A percentile compares a stretch with the other conserved stretches of the same genome.
Evolutionary conservation across 1,140 invertebrate species (phyloP).

Genomic region (Magallana ariakensis): DNA sequence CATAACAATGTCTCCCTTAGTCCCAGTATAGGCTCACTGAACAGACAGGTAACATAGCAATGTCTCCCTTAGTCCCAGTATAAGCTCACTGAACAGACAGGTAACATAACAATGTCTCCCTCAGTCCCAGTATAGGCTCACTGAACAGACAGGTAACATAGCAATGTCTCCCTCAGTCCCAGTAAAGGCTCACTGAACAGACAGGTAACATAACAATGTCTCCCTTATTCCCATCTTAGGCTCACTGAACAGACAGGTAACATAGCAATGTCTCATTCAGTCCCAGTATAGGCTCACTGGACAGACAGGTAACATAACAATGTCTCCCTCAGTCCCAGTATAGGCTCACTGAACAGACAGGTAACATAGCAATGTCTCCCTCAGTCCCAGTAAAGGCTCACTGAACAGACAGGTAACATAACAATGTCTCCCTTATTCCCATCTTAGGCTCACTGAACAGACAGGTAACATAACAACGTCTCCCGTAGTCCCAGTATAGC

Average conservation of each 20-base stretch:
- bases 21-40: too few species aligned
- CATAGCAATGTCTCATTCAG: not conserved
- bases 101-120: too few species aligned
- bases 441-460: not conserved
- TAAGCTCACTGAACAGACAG: too few species aligned
- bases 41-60: too few species aligned
- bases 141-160: too few species aligned
- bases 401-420: conserved; percentile 44
- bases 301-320: not conserved
- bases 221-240: not conserved
- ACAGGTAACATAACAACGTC: not conserved
- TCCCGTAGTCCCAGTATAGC: too few species aligned
- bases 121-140: too few species aligned
- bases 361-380: not conserved
- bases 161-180: too few species aligned
- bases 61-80: too few species aligned
- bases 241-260: not conserved
- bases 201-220: not conserved
- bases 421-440: not conserved
- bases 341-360: not conserved
- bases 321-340: not conserved
- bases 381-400: conserved; percentile 55
- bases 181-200: too few species aligned
- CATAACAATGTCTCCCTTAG: too few species aligned
- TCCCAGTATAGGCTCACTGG: not conserved